Base-by-base conservation (phyloP, 1,140 invertebrate species). In the Aphaenogaster floridana region DNA sequence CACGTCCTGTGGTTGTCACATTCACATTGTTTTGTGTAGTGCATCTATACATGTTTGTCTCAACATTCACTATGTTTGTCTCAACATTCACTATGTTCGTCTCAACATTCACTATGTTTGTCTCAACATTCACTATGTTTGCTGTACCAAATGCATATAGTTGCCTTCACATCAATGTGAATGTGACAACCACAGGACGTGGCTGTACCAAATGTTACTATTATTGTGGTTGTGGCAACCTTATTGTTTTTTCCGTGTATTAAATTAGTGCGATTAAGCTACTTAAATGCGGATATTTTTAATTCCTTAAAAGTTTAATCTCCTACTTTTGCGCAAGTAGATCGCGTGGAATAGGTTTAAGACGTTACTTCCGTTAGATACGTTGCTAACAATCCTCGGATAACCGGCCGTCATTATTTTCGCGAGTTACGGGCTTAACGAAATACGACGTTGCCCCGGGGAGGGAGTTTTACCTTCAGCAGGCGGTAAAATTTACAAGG, bases 401-500 rank as follows among this genome's bases (percentile, higher is more conserved):
- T 81, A 86, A 89, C 87, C 64, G 77, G 84, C 76, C 84, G 84
- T 81, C 87, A 86, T 90, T 87, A 81, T 86, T 80, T 57, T 59
- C 39, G 54, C 61, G 71, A 83, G 76, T 86, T 69, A 74, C 50
- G 54, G 59, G 78, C 76, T 69, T 76, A 81, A 90, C 69, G 78
- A 88, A 80, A 89, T 83, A 85, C 66, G 63, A 59, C 84, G 76
- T 89, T 90, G 83, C 78, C 79, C 42, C 63, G 86, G 72, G 86
- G 45, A 66, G 54, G 63, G 87, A 89, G 87, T 86, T 90, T 76
- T 83, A 83, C 42, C 50, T 68, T 83, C 61, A 86, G 48, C 80
- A 86, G 71, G 86, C 68, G 85, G 66, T 88, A 86, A 92, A 91
- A 92, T 92, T 91, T 92, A 91, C 86, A 91, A 79, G 86, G 68